Base-by-base conservation (phyloP, 2,113 vertebrate genomes). In the Hippocampus guttulatus region DNA sequence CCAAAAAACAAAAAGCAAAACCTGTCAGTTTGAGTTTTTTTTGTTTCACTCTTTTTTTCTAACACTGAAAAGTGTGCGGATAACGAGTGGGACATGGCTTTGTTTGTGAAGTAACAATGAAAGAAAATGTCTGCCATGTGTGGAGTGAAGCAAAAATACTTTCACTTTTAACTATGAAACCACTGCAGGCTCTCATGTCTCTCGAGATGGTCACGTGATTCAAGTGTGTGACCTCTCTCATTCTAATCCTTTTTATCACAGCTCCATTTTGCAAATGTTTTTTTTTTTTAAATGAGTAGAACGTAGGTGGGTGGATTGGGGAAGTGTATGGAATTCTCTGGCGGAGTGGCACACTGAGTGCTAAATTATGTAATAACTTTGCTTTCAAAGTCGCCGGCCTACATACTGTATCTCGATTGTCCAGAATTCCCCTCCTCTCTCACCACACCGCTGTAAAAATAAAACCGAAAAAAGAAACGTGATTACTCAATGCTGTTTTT, bases 231-330 rank as follows among this genome's bases (percentile, higher is more conserved):
- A 52, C 49, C 67, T 63, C 51, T 47, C 47, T 12, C 14, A 67
- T 64, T 81, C 54, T 60, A 73, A 62, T 63, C 8, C 25, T 71
- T 55, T 75, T 76, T 64, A 78, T 84, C 70, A 73, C 55, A 67
- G 16, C 57, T 82, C 73, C 79, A 67, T 78, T 75, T 82, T 75
- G 5, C 0, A 62, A 30, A 2, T 0, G 18, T 61, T 18, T 33
- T 61, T 27, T 55, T 23, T 14, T 60, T 60, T 30, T 60, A 73
- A 79, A 81, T 82, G 68, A 64, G 80, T 45, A 78, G 71, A 60
- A 58, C 1, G 74, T 85, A 77, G 82, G 85, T 80, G 86, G 80
- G 66, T 66, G 43, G 67, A 71, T 47, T 84, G 69, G 79, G 79
- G 77, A 68, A 75, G 41, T 5, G 38, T n/a, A 67, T 15, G 40